Base-by-base conservation (phyloP, 2,797 vertebrate genomes). In the Crenuchus spilurus region DNA sequence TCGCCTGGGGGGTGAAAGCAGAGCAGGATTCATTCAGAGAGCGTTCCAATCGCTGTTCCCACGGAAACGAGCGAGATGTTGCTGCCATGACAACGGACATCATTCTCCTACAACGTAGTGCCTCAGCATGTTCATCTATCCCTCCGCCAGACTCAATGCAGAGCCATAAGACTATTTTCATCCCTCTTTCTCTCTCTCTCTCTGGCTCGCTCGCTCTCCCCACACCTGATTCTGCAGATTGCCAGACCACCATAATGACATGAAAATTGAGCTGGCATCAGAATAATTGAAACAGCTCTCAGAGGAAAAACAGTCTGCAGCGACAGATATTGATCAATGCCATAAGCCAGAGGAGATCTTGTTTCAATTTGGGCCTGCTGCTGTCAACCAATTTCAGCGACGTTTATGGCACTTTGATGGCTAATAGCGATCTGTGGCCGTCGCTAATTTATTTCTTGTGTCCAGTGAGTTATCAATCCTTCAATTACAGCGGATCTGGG, bases 41-140 rank as follows among this genome's bases (percentile, higher is more conserved):
- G 72, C 66, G 69, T 79, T 80, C 77, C 71, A 73, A 79, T 72
- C 6, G 55, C 77, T 71, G 90, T 92, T 93, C 90, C 91, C 89
- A 92, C 87, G 85, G 91, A 91, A 91, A 92, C 91, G 64, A 69
- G 85, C 85, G 87, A 91, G 88, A 92, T 84, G 82, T 86, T 66
- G 91, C 90, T 92, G 70, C 92, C 90, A 93, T 93, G 89, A 91
- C 89, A 92, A 92, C 91, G 58, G 84, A 87, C 90, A 91, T 89
- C 84, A 80, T 88, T 91, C 85, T 89, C 84, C 88, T 46, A 4
- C 62, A 85, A 87, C 61, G 64, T 75, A 85, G 87, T 79, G 83
- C 55, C 76, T 49, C 42, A 77, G 44, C 42, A 63, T 41, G 46
- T 64, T 78, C 70, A 77, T 78, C 77, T 75, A 54, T 52, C 46